phyloP scores from a whole-genome alignment of 1,140 invertebrate genomes.

The Aricia agestis region DNA sequence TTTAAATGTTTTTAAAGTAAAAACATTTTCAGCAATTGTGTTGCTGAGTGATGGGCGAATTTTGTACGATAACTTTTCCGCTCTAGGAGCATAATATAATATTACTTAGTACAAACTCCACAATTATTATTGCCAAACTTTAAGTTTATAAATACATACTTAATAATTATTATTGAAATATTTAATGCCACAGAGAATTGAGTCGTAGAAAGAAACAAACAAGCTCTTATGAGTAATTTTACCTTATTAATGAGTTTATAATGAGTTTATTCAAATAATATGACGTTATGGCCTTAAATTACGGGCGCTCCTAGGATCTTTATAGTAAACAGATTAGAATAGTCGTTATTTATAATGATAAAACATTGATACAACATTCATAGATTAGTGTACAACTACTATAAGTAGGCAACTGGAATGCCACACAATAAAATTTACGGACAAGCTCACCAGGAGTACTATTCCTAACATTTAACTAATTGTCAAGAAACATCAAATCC shows the following conservation, averaged over 20 bases:
- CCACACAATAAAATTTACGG: slow-evolving; percentile 23
- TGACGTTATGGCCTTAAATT: background rate
- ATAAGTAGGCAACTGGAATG: slow-evolving; percentile 26
- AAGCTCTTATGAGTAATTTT: background rate
- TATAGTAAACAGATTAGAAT: slow-evolving; percentile 8
- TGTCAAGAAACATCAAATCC: slow-evolving; percentile 18
- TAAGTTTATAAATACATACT: too few species aligned
- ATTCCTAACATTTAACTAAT: slow-evolving; percentile 21
- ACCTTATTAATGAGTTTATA: background rate
- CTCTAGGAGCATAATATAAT: too few species aligned
- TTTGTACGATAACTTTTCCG: too few species aligned
- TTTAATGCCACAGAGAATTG: too few species aligned
- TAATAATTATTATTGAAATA: too few species aligned
- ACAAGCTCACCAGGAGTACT: slow-evolving; percentile 26
- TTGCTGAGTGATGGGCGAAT: too few species aligned
- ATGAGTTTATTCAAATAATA: background rate
- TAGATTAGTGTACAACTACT: slow-evolving; percentile 19
- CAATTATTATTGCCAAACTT: too few species aligned
- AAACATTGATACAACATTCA: slow-evolving; percentile 14
- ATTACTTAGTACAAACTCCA: too few species aligned
- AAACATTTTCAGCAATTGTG: too few species aligned
- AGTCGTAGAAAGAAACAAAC: background rate
- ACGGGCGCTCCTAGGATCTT: background rate
- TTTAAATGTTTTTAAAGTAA: too few species aligned
- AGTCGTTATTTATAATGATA: slow-evolving; percentile 12